These are phyloP conservation scores for Ennomos quercinarius DNA, from an alignment of 2,888 invertebrate species.

Conservation along the genomic window DNA sequence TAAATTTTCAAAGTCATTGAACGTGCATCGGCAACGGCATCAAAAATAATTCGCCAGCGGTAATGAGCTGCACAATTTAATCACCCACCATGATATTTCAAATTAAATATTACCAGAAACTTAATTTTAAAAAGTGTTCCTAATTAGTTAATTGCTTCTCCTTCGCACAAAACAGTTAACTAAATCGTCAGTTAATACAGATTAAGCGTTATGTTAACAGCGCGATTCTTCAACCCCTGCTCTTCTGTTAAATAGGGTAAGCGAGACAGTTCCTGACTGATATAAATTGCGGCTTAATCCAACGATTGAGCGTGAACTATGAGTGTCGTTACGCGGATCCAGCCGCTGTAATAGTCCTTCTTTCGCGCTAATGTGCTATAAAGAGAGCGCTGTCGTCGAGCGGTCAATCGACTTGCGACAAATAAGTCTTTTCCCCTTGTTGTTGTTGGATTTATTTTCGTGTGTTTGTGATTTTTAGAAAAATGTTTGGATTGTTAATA, in stretches of 20 bases:
- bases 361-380: slow-evolving; percentile 75
- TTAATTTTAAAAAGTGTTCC: too few relatives aligned
- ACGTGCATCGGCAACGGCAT: too few relatives aligned
- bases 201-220: slow-evolving; percentile 57
- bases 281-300: slow-evolving; percentile 76
- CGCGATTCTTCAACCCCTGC: slow-evolving; percentile 54
- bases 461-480: slow-evolving; percentile 1
- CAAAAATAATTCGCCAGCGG: too few relatives aligned
- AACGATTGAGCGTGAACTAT: slow-evolving; percentile 79
- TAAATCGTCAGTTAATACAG: slow-evolving; percentile 39
- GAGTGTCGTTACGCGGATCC: slow-evolving; percentile 70
- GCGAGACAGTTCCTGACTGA: slow-evolving; percentile 66
- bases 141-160: neutral
- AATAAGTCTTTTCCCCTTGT: slow-evolving; percentile 39
- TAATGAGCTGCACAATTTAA: too few relatives aligned
- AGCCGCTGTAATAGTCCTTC: slow-evolving; percentile 70
- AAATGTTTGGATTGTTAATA: too few relatives aligned
- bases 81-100: too few relatives aligned
- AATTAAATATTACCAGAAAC: too few relatives aligned
- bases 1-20: too few relatives aligned
- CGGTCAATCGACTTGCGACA: slow-evolving; percentile 57
- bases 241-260: slow-evolving; percentile 63
- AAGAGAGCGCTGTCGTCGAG: slow-evolving; percentile 50
- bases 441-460: slow-evolving; percentile 23
- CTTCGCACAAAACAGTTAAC: slow-evolving; percentile 7